Evolutionary conservation across 2,888 invertebrate genomes (phyloP).

Genomic region (Choreutis nemorana): DNA sequence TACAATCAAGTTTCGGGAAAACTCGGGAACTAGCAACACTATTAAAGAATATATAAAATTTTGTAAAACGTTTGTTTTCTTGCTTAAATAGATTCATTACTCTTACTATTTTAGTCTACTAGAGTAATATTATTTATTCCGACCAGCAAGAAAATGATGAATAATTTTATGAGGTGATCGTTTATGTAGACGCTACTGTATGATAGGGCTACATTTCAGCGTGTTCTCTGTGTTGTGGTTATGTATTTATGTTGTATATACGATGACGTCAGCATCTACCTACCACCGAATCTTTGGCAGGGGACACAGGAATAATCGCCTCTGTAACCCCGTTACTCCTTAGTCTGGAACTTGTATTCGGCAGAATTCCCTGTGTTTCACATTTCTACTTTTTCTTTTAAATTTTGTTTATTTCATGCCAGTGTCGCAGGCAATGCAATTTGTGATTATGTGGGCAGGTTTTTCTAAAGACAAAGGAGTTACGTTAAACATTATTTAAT

Average conservation of each 20-base stretch:
- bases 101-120: no score
- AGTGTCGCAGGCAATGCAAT: slow-evolving; percentile 11
- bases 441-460: slow-evolving; percentile 10
- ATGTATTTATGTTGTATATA: slow-evolving; percentile 33
- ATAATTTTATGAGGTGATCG: no score
- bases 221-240: slow-evolving; percentile 35
- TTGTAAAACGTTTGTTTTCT: no score
- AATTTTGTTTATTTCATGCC: slow-evolving; percentile 15
- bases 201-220: slow-evolving; percentile 36
- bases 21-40: no score
- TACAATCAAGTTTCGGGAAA: no score
- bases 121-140: no score
- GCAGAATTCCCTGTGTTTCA: slow-evolving; percentile 29
- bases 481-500: no score
- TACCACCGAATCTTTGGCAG: slow-evolving; percentile 63
- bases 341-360: slow-evolving; percentile 54
- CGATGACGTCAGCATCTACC: slow-evolving; percentile 52
- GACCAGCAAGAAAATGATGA: no score
- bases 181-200: slow-evolving; percentile 25
- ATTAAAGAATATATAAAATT: no score
- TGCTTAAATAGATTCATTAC: no score
- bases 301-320: slow-evolving; percentile 55
- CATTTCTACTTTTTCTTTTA: no score
- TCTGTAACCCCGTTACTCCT: slow-evolving; percentile 41
- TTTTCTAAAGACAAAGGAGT: no score